These are phyloP conservation scores for Parazoanthus swiftii DNA, from an alignment of 92 coral and sea anemone genomes.

Conservation along the genomic window DNA sequence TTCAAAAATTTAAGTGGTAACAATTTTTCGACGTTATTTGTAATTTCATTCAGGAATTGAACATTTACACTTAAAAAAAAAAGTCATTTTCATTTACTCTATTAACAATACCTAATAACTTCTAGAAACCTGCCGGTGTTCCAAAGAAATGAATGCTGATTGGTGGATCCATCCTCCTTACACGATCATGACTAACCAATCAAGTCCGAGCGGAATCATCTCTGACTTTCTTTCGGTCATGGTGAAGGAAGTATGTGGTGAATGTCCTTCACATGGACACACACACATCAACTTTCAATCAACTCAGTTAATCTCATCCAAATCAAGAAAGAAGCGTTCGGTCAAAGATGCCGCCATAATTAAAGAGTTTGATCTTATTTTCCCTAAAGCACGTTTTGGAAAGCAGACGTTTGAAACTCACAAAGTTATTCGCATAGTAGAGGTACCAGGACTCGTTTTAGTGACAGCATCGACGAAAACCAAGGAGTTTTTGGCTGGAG, in stretches of 20 bases:
- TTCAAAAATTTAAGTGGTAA: too few species aligned
- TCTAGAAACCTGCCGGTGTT: constrained; percentile 30
- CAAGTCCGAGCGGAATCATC: constrained; percentile 1
- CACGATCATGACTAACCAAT: constrained; percentile 9
- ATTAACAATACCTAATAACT: too few species aligned
- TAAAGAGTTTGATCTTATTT: background rate
- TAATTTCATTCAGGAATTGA: too few species aligned
- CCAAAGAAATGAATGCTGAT: background rate
- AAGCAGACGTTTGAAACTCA: background rate
- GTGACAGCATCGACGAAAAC: background rate
- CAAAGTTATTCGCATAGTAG: background rate
- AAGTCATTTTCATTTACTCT: too few species aligned
- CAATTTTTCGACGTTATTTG: too few species aligned
- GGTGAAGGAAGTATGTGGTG: constrained; percentile 9
- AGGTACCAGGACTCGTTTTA: constrained; percentile 19
- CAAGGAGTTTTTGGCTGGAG: background rate
- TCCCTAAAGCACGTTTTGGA: background rate
- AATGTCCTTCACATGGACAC: background rate
- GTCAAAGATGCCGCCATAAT: too few species aligned
- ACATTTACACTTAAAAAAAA: too few species aligned
- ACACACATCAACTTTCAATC: constrained; percentile 10
- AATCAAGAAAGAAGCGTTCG: background rate
- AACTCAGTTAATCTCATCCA: background rate
- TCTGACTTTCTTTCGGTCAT: background rate
- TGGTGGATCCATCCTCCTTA: constrained; percentile 23